Evolutionary conservation across 1,140 invertebrate genomes (phyloP).

Genomic region (Vollenhovia emeryi): DNA sequence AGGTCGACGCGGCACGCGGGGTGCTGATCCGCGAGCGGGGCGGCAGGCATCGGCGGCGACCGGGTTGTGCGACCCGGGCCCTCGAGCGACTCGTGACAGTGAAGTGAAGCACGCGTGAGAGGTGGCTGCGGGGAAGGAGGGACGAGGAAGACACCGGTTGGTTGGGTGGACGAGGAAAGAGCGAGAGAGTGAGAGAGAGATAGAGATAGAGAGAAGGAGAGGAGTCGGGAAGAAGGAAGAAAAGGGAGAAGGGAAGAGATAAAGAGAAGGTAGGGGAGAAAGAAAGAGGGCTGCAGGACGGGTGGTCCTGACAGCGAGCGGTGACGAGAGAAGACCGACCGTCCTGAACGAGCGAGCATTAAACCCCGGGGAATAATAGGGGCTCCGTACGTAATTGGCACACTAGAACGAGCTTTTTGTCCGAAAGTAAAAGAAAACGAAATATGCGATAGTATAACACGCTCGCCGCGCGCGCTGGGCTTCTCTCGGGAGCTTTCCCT

Average conservation of each 20-base stretch:
- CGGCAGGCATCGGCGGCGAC: slow-evolving; percentile 21
- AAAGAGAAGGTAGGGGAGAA: slow-evolving; percentile 32
- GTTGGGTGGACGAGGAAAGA: not conserved
- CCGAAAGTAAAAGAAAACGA: not conserved
- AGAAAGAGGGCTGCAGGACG: slow-evolving; percentile 43
- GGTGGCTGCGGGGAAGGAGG: not conserved
- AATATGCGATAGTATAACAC: slow-evolving; percentile 60
- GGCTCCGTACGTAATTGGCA: slow-evolving; percentile 37
- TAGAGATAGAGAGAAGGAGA: slow-evolving; percentile 12
- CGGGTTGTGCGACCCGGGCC: slow-evolving; percentile 25
- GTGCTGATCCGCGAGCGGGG: slow-evolving; percentile 32
- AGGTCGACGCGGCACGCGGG: not conserved
- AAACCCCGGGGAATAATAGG: slow-evolving; percentile 13
- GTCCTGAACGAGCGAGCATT: slow-evolving; percentile 31
- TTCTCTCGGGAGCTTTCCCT: slow-evolving; percentile 63
- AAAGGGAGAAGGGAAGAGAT: not conserved
- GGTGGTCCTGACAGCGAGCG: slow-evolving; percentile 52
- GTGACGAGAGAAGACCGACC: slow-evolving; percentile 46
- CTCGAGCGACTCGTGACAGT: slow-evolving; percentile 46
- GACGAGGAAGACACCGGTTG: slow-evolving; percentile 17
- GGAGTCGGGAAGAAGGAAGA: not conserved
- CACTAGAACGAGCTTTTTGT: slow-evolving; percentile 48
- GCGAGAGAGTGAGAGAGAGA: not conserved
- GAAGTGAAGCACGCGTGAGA: slow-evolving; percentile 45
- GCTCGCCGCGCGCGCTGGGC: slow-evolving; percentile 21